Evolutionary conservation across 2,113 vertebrate species (phyloP).

Genomic region (Lampris incognitus): DNA sequence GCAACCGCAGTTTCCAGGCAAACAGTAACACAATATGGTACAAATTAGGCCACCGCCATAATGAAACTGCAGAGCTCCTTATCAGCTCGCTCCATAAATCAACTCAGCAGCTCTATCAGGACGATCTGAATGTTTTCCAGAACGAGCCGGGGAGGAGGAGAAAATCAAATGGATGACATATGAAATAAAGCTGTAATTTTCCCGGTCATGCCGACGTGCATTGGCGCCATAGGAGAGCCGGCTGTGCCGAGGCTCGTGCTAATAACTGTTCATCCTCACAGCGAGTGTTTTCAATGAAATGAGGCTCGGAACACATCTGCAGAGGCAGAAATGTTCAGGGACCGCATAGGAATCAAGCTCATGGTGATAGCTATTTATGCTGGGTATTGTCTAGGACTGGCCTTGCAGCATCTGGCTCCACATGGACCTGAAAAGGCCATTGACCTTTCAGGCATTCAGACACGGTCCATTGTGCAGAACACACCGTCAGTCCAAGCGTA

Average conservation of each 20-base stretch:
- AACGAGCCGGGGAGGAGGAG: conserved; percentile 27
- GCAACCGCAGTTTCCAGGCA: conserved; percentile 46
- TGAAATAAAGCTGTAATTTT: conserved; percentile 41
- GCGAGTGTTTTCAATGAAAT: background rate
- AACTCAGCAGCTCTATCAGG: conserved; percentile 38
- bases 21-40: conserved; percentile 55
- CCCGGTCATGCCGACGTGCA: conserved; percentile 6
- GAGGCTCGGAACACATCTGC: background rate
- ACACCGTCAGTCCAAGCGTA: conserved; percentile 13
- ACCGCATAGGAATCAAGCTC: conserved; percentile 9
- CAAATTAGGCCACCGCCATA: conserved; percentile 50
- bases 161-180: conserved; percentile 59
- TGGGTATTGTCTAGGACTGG: conserved; percentile 19
- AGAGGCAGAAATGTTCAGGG: background rate
- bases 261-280: conserved; percentile 36
- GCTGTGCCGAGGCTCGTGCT: conserved; percentile 40
- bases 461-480: conserved; percentile 46
- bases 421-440: conserved; percentile 9
- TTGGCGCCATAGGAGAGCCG: background rate
- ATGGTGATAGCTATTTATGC: conserved; percentile 22
- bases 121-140: conserved; percentile 34
- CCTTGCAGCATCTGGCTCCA: conserved; percentile 15
- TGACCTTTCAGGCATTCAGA: conserved; percentile 52
- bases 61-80: conserved; percentile 30
- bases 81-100: conserved; percentile 30